Evolutionary conservation across 2,797 vertebrate species (phyloP).

Genomic region (Cichlasoma orientale): DNA sequence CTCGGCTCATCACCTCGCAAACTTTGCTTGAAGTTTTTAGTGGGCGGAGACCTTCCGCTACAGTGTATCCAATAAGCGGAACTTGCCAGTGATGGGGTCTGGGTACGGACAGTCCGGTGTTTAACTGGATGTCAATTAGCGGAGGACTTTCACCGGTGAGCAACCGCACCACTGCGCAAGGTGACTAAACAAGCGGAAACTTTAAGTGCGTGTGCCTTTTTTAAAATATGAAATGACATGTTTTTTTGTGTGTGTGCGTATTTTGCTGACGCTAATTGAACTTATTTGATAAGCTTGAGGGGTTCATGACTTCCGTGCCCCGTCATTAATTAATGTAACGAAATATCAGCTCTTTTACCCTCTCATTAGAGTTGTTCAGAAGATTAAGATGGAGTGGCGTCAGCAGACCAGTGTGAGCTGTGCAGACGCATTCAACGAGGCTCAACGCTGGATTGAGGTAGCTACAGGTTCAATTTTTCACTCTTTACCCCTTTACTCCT

Average conservation of each 20-base stretch:
- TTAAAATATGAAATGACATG: not conserved
- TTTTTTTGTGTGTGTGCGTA: not conserved
- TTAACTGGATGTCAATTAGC: constrained; percentile 50
- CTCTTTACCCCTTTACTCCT: not conserved
- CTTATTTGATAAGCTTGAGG: not conserved
- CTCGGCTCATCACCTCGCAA: not conserved
- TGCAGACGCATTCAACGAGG: constrained; percentile 86
- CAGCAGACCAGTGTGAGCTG: constrained; percentile 84
- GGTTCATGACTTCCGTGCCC: not conserved
- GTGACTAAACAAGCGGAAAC: constrained; percentile 8
- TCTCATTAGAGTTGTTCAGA: constrained; percentile 2
- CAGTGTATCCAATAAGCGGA: constrained; percentile 36
- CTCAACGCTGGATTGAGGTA: constrained; percentile 93
- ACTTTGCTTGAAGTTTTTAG: constrained; percentile 21
- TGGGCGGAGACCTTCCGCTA: constrained; percentile 48
- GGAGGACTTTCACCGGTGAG: constrained; percentile 28
- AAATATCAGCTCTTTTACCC: not conserved
- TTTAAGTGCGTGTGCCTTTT: not conserved
- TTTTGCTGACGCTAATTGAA: not conserved
- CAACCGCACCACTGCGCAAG: not conserved
- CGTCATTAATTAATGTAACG: not conserved
- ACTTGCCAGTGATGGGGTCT: constrained; percentile 18
- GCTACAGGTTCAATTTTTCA: not conserved
- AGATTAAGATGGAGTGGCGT: constrained; percentile 84
- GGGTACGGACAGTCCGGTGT: not conserved